These are phyloP conservation scores for Bradypodion pumilum DNA, from an alignment of 2,797 vertebrate genomes.

Conservation along the genomic window DNA sequence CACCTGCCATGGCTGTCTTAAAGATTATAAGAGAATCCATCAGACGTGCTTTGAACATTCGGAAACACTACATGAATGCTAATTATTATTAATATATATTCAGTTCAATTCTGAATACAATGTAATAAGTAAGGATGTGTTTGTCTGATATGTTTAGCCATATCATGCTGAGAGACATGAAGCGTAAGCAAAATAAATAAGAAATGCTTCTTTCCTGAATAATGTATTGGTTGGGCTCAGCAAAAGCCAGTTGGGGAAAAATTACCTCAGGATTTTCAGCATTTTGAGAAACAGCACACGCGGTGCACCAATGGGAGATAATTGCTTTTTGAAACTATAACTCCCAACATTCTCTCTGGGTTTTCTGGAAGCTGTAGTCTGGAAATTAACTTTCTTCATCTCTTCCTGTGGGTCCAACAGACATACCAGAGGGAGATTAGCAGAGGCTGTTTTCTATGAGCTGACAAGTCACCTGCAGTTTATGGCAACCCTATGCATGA, in stretches of 20 bases:
- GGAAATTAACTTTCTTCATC: no score
- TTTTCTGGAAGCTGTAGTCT: background rate
- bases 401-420: no score
- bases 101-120: background rate
- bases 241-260: background rate
- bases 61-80: background rate
- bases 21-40: constrained; percentile 10
- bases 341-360: no score
- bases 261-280: background rate
- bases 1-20: background rate
- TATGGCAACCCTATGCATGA: no score
- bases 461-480: no score
- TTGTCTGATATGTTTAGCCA: background rate
- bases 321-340: no score
- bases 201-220: background rate
- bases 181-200: background rate
- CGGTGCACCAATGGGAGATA: background rate
- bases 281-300: background rate
- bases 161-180: background rate
- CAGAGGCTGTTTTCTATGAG: no score
- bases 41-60: background rate
- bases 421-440: no score
- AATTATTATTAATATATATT: background rate
- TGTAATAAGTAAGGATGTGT: constrained; percentile 4
- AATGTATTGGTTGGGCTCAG: background rate